Evolutionary conservation across 2,113 vertebrate species (phyloP).

Genomic region (Atlantisia rogersi): DNA sequence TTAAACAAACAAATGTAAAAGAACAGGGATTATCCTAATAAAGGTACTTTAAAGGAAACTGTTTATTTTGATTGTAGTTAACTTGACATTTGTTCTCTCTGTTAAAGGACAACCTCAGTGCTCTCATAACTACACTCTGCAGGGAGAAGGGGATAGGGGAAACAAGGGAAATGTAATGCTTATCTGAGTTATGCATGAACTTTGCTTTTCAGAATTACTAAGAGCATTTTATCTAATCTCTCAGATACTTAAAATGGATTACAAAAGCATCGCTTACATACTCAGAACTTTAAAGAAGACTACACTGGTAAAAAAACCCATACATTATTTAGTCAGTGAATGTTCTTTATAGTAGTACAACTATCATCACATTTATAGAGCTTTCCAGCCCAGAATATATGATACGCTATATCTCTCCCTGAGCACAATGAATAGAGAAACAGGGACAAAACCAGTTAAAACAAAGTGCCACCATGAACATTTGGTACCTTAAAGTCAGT

Average conservation of each 20-base stretch:
- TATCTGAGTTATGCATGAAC: not conserved
- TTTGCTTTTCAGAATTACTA: not conserved
- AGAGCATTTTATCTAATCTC: not conserved
- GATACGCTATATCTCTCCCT: not conserved
- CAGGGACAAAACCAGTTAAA: not conserved
- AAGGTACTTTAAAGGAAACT: not conserved
- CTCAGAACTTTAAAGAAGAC: not conserved
- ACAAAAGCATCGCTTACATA: not conserved
- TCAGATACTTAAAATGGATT: not conserved
- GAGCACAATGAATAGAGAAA: not conserved
- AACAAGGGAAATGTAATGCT: not conserved
- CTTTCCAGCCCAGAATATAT: not conserved
- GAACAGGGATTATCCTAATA: not conserved
- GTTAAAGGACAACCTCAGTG: not conserved
- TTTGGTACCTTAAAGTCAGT: not conserved
- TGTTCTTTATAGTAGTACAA: not conserved
- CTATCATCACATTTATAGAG: not conserved
- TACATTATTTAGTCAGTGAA: not conserved
- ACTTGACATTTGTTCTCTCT: not conserved
- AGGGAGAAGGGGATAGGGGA: not conserved
- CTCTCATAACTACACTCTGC: not conserved
- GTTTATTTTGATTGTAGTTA: not conserved
- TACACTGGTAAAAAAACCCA: not conserved
- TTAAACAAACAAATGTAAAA: not conserved
- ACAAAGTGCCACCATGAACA: not conserved